Evolutionary conservation across 2,888 invertebrate genomes (phyloP).

Genomic region (Calephelis perditalis): DNA sequence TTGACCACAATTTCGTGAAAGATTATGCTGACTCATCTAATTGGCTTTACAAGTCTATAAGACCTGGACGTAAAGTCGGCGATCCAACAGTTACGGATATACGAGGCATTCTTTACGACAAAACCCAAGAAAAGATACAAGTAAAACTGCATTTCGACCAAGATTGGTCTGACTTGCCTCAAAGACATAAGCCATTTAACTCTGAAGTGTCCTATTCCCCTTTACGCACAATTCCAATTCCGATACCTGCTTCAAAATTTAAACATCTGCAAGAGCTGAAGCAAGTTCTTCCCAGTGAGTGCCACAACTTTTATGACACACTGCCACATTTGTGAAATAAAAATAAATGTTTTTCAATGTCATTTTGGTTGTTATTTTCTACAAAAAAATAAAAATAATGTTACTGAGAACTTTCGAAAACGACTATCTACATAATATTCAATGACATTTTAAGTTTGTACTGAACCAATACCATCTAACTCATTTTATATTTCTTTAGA

Average conservation of each 20-base stretch:
- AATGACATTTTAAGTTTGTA: no score
- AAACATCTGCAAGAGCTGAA: conserved; percentile 2
- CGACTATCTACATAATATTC: no score
- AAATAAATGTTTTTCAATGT: no score
- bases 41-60: conserved; percentile 22
- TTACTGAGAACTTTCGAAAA: no score
- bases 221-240: background rate
- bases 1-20: conserved; percentile 15
- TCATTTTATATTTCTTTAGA: no score
- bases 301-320: background rate
- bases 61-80: conserved; percentile 26
- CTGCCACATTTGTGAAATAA: background rate
- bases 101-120: conserved; percentile 5
- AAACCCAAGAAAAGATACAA: background rate
- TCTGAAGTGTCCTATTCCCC: conserved; percentile 1
- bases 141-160: conserved; percentile 8
- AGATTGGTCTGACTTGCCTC: conserved; percentile 4
- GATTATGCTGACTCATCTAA: conserved; percentile 14
- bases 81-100: conserved; percentile 22
- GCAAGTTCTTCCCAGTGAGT: conserved; percentile 4
- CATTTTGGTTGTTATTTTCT: no score
- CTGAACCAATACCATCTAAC: no score
- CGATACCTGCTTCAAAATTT: background rate
- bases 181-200: background rate
- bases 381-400: no score